Evolutionary conservation across 2,888 invertebrate genomes (phyloP).

Genomic region (Chironomus tentans): DNA sequence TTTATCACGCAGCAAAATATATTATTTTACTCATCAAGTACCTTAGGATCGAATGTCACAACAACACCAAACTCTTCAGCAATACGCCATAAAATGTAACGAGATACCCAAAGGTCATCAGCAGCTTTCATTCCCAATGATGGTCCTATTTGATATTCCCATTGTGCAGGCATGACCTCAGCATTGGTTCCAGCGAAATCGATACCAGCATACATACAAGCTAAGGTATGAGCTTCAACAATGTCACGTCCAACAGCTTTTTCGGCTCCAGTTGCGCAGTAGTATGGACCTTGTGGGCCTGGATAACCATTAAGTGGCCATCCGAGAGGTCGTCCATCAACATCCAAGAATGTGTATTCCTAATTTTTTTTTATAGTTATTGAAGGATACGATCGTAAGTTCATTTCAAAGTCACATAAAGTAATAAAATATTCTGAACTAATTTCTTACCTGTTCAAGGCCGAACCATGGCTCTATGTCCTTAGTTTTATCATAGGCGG

Average conservation of each 20-base stretch:
- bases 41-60: conserved; percentile 49
- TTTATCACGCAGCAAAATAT: background rate
- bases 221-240: conserved; percentile 62
- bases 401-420: too few species aligned
- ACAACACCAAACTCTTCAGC: conserved; percentile 53
- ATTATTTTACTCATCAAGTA: background rate
- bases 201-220: conserved; percentile 69
- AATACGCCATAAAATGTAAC: conserved; percentile 49
- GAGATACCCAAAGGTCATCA: conserved; percentile 53
- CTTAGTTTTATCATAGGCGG: conserved; percentile 48
- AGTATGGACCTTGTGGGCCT: conserved; percentile 53
- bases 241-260: conserved; percentile 71
- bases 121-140: conserved; percentile 51
- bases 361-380: background rate
- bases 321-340: conserved; percentile 56
- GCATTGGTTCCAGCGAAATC: conserved; percentile 70
- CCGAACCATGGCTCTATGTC: conserved; percentile 62
- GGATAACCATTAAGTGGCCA: conserved; percentile 55
- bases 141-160: conserved; percentile 59
- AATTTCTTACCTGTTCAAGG: conserved; percentile 49
- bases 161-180: conserved; percentile 75
- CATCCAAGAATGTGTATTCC: conserved; percentile 48
- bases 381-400: conserved; percentile 31
- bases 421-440: too few species aligned
- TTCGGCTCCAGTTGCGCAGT: conserved; percentile 73